A percentile compares a stretch with the other conserved stretches of the same genome.
phyloP scores from a whole-genome alignment of 2,888 invertebrate genomes.

The Ernsta delagoae region DNA sequence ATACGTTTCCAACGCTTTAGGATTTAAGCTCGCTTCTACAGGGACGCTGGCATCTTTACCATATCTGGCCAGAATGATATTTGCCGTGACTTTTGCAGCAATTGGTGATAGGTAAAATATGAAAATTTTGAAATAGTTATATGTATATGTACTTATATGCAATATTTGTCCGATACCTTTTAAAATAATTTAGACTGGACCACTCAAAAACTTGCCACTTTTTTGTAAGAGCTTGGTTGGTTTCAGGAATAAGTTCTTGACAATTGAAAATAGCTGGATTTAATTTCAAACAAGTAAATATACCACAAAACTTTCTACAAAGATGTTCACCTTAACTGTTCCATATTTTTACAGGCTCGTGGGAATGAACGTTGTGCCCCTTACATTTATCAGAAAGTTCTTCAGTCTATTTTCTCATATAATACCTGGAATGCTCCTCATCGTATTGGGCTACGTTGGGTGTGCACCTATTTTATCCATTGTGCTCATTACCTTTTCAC shows the following conservation, averaged over 20 bases:
- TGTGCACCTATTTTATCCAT: conserved; percentile 87
- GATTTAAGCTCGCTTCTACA: conserved; percentile 89
- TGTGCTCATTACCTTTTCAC: conserved; percentile 86
- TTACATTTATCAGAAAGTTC: conserved; percentile 86
- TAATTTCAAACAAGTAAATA: too few species aligned
- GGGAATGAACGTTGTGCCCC: conserved; percentile 73
- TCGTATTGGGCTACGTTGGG: conserved; percentile 85
- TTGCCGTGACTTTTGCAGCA: conserved; percentile 89
- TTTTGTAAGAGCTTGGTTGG: too few species aligned
- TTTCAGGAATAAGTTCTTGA: too few species aligned
- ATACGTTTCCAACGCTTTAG: conserved; percentile 89
- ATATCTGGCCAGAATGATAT: conserved; percentile 88
- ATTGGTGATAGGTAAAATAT: conserved; percentile 84
- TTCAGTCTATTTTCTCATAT: conserved; percentile 87
- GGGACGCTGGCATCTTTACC: conserved; percentile 89
- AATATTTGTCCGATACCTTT: too few species aligned
- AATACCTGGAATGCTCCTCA: conserved; percentile 79
- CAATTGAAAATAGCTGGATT: too few species aligned
- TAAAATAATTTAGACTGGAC: too few species aligned
- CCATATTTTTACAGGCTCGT: conserved; percentile 66
- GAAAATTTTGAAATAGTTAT: too few species aligned
- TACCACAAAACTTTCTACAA: too few species aligned
- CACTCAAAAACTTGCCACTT: too few species aligned
- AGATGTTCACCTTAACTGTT: too few species aligned
- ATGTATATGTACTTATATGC: too few species aligned